phyloP scores from a whole-genome alignment of 2,888 invertebrate genomes.

The Phlogophora meticulosa region DNA sequence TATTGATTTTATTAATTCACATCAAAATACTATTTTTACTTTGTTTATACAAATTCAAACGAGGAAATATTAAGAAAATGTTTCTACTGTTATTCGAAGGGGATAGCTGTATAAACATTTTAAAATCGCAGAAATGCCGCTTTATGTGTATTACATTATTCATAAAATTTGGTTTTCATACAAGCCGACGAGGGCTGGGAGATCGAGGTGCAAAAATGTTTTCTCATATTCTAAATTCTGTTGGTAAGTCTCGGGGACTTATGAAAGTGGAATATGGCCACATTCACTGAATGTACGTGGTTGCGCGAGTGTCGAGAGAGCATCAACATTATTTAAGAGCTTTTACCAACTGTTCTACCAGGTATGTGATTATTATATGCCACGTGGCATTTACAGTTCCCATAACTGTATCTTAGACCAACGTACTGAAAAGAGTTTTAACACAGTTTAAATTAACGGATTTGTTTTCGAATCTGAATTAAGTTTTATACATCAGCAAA shows the following conservation, averaged over 20 bases:
- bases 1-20: not conserved
- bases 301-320: constrained; percentile 35
- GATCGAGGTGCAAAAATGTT: constrained; percentile 76
- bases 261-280: constrained; percentile 44
- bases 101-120: constrained; percentile 52
- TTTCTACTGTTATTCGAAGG: not conserved
- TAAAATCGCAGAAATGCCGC: constrained; percentile 68
- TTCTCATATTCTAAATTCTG: constrained; percentile 52
- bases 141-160: constrained; percentile 77
- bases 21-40: not conserved
- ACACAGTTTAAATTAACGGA: not conserved
- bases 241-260: constrained; percentile 41
- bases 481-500: not conserved
- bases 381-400: constrained; percentile 27
- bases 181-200: constrained; percentile 58
- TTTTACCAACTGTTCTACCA: constrained; percentile 25
- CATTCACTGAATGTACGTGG: constrained; percentile 44
- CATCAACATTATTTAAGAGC: constrained; percentile 48
- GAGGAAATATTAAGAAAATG: constrained; percentile 20
- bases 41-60: constrained; percentile 10
- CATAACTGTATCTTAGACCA: not conserved
- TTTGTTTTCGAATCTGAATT: not conserved
- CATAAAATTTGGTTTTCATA: constrained; percentile 77
- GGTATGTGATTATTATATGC: constrained; percentile 32
- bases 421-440: constrained; percentile 1